These are phyloP conservation scores for Copidosoma aretas DNA, from an alignment of 2,888 invertebrate species.

Conservation along the genomic window DNA sequence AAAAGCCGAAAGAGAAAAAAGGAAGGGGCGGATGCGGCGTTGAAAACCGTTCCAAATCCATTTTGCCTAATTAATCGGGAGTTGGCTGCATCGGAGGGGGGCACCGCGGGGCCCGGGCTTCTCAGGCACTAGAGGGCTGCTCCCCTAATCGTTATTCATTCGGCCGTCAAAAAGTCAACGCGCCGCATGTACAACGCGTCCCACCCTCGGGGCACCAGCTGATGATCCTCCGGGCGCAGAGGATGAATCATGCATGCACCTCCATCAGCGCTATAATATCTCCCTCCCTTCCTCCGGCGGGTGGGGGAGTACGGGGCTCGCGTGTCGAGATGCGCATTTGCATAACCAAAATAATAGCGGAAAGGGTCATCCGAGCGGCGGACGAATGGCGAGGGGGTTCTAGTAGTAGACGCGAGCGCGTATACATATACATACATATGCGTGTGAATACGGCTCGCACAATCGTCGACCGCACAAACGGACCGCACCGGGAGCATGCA, in stretches of 20 bases:
- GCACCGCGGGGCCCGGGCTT: background rate
- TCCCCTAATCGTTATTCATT: background rate
- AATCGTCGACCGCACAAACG: slow-evolving; percentile 21
- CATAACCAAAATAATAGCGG: slow-evolving; percentile 42
- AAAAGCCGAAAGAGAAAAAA: no score
- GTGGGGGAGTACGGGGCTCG: slow-evolving; percentile 1
- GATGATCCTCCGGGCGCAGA: slow-evolving; percentile 6
- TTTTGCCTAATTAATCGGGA: slow-evolving; percentile 2
- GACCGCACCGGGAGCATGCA: background rate
- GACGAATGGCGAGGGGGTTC: no score
- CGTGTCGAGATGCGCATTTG: slow-evolving; percentile 36
- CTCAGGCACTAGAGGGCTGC: background rate
- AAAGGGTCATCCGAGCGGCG: slow-evolving; percentile 19
- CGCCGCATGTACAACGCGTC: background rate
- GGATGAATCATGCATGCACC: slow-evolving; percentile 28
- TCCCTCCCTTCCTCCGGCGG: background rate
- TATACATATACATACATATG: background rate
- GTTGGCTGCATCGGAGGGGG: no score
- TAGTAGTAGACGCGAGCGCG: no score
- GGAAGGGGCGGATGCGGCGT: no score
- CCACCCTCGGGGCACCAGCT: background rate
- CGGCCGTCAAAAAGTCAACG: background rate
- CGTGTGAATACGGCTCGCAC: slow-evolving; percentile 1
- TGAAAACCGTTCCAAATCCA: no score
- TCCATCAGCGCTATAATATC: background rate